Conservation (phyloP, 1,140 invertebrate genomes). For the Atta colombica region DNA sequence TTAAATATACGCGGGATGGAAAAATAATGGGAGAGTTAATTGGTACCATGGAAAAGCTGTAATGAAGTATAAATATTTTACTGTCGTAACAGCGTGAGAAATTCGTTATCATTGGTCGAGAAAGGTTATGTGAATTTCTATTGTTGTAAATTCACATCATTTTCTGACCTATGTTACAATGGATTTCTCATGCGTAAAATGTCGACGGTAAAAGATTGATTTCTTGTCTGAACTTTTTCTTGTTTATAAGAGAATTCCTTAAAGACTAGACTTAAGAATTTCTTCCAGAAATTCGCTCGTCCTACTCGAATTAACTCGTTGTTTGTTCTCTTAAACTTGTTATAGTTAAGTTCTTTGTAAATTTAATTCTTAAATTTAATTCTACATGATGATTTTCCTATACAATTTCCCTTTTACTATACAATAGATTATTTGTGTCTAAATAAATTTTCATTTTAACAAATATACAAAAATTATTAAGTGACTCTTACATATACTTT, state of each 20-base stretch:
- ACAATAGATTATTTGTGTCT: too few relatives aligned
- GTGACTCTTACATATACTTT: too few relatives aligned
- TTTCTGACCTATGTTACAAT: neutral
- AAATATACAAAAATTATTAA: too few relatives aligned
- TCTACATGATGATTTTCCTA: too few relatives aligned
- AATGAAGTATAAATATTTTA: neutral
- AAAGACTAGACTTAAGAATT: neutral
- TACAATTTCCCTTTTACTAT: too few relatives aligned
- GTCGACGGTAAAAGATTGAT: neutral
- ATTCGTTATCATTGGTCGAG: neutral
- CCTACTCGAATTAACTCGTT: neutral
- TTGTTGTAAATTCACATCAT: conserved; percentile 10
- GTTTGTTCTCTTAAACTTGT: neutral
- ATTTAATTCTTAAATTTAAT: too few relatives aligned
- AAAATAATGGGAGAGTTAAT: neutral
- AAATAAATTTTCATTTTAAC: too few relatives aligned
- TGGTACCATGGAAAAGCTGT: neutral
- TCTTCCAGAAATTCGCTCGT: neutral
- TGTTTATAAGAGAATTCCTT: conserved; percentile 3
- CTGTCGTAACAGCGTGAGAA: neutral
- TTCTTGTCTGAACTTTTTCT: neutral
- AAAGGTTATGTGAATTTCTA: neutral
- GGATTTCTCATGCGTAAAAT: neutral
- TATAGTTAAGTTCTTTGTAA: too few relatives aligned
- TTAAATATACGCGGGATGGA: neutral